A percentile compares a stretch with the other conserved stretches of the same genome.
Evolutionary conservation across 2,888 invertebrate genomes (phyloP).

Genomic region (Torymus auratus): DNA sequence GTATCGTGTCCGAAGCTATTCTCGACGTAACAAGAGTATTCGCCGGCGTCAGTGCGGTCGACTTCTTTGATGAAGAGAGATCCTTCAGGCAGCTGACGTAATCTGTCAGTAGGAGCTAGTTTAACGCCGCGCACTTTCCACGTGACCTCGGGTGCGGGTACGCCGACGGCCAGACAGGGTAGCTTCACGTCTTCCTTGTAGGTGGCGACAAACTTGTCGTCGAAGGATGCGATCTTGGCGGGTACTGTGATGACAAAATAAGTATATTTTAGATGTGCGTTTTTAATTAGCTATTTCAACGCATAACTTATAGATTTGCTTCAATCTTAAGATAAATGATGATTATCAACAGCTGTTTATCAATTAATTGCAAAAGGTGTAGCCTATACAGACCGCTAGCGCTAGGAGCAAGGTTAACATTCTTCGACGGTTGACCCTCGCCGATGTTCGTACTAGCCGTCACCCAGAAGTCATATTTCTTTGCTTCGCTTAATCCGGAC

Average conservation of each 20-base stretch:
- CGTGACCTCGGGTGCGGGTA: constrained; percentile 91
- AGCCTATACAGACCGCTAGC: constrained; percentile 81
- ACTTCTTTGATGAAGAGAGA: constrained; percentile 94
- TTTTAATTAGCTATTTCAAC: too few species aligned
- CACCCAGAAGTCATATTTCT: constrained; percentile 95
- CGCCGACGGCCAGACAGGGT: constrained; percentile 94
- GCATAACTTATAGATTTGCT: too few species aligned
- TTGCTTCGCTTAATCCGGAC: constrained; percentile 87
- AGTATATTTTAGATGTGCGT: neutral
- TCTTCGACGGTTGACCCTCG: constrained; percentile 93
- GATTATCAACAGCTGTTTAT: too few species aligned
- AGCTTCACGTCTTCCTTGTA: constrained; percentile 94
- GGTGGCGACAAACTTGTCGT: constrained; percentile 93
- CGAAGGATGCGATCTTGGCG: constrained; percentile 96
- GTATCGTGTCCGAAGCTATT: constrained; percentile 95
- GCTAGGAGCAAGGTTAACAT: constrained; percentile 90
- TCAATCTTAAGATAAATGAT: too few species aligned
- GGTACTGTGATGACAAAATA: constrained; percentile 81
- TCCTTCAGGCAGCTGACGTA: constrained; percentile 91
- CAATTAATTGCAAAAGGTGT: too few species aligned
- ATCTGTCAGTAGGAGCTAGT: constrained; percentile 88
- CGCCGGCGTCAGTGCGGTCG: constrained; percentile 92
- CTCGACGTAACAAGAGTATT: constrained; percentile 95
- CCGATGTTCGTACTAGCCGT: constrained; percentile 96
- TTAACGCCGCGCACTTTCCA: constrained; percentile 89